These are phyloP conservation scores for Chaetodon trifasciatus DNA, from an alignment of 2,797 vertebrate species.

Conservation along the genomic window DNA sequence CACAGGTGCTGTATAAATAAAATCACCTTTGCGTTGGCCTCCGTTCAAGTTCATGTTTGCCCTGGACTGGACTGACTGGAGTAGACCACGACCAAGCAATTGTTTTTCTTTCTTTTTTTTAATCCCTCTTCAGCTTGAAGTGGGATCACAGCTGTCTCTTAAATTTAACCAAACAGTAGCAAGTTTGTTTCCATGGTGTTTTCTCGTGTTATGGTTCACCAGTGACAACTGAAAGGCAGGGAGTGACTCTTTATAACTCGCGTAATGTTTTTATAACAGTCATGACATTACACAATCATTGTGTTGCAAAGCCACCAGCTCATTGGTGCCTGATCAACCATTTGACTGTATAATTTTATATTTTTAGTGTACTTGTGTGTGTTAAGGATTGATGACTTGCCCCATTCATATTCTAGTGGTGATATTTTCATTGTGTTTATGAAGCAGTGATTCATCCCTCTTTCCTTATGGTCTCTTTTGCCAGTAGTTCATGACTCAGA, in stretches of 20 bases:
- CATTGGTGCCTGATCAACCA: background rate
- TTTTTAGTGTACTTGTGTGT: background rate
- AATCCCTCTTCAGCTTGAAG: background rate
- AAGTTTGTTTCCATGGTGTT: background rate
- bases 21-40: background rate
- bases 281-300: slow-evolving; percentile 1
- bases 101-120: slow-evolving; percentile 2
- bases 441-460: slow-evolving; percentile 42
- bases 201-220: background rate
- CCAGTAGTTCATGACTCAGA: slow-evolving; percentile 53
- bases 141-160: background rate
- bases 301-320: slow-evolving; percentile 8
- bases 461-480: slow-evolving; percentile 7
- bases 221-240: background rate
- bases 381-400: background rate
- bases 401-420: background rate
- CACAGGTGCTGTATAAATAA: background rate
- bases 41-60: slow-evolving; percentile 18
- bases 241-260: background rate
- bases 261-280: slow-evolving; percentile 17
- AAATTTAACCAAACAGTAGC: background rate
- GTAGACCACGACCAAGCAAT: slow-evolving; percentile 20
- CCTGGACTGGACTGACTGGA: background rate
- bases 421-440: slow-evolving; percentile 22
- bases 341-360: background rate